These are phyloP conservation scores for Drosophila subpulchrella DNA, from an alignment of 1,140 invertebrate genomes.

Conservation along the genomic window DNA sequence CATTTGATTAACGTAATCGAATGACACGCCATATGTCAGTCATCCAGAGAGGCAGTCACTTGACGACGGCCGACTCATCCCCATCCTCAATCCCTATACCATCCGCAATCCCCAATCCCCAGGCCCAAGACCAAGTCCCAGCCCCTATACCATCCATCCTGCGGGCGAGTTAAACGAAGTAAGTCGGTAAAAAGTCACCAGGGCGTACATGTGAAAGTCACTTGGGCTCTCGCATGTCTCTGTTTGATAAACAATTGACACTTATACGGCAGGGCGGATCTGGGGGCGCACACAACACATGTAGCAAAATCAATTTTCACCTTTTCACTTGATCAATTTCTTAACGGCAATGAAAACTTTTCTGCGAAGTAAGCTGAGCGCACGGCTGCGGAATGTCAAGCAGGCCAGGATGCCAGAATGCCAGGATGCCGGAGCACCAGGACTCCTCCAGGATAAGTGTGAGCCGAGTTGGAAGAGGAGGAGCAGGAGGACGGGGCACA, in stretches of 20 bases:
- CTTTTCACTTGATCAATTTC: constrained; percentile 83
- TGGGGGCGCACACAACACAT: constrained; percentile 49
- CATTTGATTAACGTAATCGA: constrained; percentile 82
- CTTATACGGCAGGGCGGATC: constrained; percentile 29
- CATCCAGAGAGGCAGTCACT: constrained; percentile 46
- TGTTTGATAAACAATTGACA: constrained; percentile 78
- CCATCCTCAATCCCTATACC: background rate
- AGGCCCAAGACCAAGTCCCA: background rate
- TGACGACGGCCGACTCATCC: constrained; percentile 25
- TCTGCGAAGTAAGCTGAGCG: constrained; percentile 52
- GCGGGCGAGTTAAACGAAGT: constrained; percentile 64
- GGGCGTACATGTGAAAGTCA: constrained; percentile 55
- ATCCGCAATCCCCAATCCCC: background rate
- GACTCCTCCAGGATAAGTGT: background rate
- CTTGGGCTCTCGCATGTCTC: constrained; percentile 42
- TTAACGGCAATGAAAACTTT: constrained; percentile 81
- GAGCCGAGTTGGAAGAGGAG: background rate
- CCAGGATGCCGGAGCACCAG: background rate
- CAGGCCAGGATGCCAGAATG: constrained; percentile 24
- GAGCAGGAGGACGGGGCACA: constrained; percentile 45
- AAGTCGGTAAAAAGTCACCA: constrained; percentile 69
- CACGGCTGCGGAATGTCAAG: constrained; percentile 70
- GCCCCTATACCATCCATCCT: background rate
- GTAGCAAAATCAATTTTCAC: constrained; percentile 82
- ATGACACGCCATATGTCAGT: constrained; percentile 61